These are phyloP conservation scores for Drosophila kohkoa DNA, from an alignment of 1,140 invertebrate species.

Conservation along the genomic window DNA sequence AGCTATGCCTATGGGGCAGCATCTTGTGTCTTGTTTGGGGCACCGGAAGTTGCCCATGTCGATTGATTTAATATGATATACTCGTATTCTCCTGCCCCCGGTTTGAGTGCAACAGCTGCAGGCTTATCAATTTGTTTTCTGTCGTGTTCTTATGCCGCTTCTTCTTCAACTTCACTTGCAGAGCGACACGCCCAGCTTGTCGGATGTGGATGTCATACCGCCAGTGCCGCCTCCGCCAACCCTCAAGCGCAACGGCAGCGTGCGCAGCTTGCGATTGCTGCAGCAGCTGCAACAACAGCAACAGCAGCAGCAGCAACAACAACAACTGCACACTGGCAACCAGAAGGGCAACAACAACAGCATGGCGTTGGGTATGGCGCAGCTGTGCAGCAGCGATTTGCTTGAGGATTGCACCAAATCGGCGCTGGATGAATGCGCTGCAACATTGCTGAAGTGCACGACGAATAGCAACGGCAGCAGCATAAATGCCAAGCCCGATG, in stretches of 20 bases:
- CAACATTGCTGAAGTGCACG: conserved; percentile 76
- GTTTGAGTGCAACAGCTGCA: conserved; percentile 48
- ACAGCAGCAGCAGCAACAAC: conserved; percentile 53
- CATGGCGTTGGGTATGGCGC: conserved; percentile 50
- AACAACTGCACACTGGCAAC: conserved; percentile 47
- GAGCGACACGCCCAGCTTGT: conserved; percentile 76
- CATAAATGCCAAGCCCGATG: conserved; percentile 64
- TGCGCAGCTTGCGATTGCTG: conserved; percentile 73
- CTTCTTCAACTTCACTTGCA: conserved; percentile 25
- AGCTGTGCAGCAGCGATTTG: conserved; percentile 76
- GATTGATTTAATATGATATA: conserved; percentile 66
- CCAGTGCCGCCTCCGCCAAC: conserved; percentile 79
- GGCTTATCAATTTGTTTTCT: conserved; percentile 42
- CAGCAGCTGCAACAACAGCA: conserved; percentile 76
- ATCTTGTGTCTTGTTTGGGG: neutral
- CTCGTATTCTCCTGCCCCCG: neutral
- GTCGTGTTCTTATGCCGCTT: conserved; percentile 9
- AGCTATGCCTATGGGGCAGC: neutral
- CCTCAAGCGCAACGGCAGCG: conserved; percentile 78
- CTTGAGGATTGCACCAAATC: conserved; percentile 75
- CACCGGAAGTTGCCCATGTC: conserved; percentile 61
- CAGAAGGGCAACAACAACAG: conserved; percentile 59
- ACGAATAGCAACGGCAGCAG: conserved; percentile 47
- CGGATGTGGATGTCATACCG: conserved; percentile 81
- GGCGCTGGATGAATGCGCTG: conserved; percentile 77